Percentiles rank a stretch among this genome's conserved stretches.
Evolutionary conservation across 2,113 vertebrate species (phyloP).

Genomic region (Psittacula cyanocephala): DNA sequence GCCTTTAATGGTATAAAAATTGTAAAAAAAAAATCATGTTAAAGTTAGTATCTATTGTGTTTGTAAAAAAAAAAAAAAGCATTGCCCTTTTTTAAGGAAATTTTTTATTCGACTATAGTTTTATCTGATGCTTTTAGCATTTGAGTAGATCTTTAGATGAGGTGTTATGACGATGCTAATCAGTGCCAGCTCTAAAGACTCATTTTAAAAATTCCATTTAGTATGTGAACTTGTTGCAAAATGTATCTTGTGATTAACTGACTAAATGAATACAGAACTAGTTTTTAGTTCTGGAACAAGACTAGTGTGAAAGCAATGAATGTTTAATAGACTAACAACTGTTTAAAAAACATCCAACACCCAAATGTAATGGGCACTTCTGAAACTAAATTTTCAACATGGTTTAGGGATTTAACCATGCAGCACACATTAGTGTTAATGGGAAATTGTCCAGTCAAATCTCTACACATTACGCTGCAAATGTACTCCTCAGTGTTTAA

Average conservation of each 20-base stretch:
- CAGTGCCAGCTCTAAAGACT: constrained; percentile 3
- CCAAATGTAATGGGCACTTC: neutral
- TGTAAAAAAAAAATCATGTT: neutral
- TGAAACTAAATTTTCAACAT: constrained; percentile 19
- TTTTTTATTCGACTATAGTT: neutral
- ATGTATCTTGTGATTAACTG: constrained; percentile 26
- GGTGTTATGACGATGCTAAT: neutral
- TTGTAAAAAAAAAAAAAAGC: neutral
- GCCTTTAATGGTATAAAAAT: neutral
- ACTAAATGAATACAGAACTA: constrained; percentile 18
- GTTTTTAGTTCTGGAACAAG: neutral
- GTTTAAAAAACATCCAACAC: constrained; percentile 10
- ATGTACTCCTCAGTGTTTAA: constrained; percentile 29
- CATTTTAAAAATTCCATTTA: constrained; percentile 29
- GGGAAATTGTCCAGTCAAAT: constrained; percentile 19
- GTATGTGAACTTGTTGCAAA: constrained; percentile 35
- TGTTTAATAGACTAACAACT: constrained; percentile 62
- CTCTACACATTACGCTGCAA: neutral
- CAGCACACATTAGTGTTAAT: constrained; percentile 12
- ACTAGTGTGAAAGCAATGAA: constrained; percentile 27
- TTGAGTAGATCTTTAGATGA: constrained; percentile 15
- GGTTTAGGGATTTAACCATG: constrained; percentile 36
- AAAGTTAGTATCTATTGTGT: neutral
- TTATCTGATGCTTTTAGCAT: constrained; percentile 14
- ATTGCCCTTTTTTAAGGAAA: neutral